A percentile compares a stretch with the other conserved stretches of the same genome.
phyloP scores from a whole-genome alignment of 1,140 invertebrate species.

The Eueides isabella region DNA sequence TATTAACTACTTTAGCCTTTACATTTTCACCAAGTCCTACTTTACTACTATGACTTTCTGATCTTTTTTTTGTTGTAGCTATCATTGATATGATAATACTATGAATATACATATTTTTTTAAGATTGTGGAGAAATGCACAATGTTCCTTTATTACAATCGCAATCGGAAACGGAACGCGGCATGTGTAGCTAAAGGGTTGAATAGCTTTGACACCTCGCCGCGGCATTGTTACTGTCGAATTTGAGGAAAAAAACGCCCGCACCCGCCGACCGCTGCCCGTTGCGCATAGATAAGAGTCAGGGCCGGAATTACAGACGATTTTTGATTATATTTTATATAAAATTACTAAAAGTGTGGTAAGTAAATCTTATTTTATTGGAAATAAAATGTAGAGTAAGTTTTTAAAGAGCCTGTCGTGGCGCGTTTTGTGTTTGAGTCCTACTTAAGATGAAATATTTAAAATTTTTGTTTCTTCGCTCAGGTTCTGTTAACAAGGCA shows the following conservation, averaged over 20 bases:
- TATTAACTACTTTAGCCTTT: no score
- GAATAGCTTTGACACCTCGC: slow-evolving; percentile 65
- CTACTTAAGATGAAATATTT: no score
- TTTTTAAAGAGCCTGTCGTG: no score
- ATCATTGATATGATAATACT: no score
- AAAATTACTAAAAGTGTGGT: neutral
- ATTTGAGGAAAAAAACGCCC: slow-evolving; percentile 60
- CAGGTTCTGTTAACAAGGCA: no score
- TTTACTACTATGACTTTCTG: no score
- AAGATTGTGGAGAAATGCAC: neutral
- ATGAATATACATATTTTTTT: neutral
- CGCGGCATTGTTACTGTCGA: slow-evolving; percentile 58
- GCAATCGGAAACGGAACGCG: slow-evolving; percentile 55
- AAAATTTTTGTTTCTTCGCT: no score
- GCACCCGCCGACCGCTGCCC: slow-evolving; percentile 49
- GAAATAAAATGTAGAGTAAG: no score
- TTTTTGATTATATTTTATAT: neutral
- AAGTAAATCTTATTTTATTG: no score
- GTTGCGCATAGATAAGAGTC: slow-evolving; percentile 49
- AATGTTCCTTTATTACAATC: slow-evolving; percentile 15
- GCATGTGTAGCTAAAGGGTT: slow-evolving; percentile 71
- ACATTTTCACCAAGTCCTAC: no score
- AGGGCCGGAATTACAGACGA: slow-evolving; percentile 45
- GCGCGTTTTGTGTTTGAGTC: no score
- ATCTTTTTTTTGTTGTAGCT: no score